Percentiles rank a stretch among this genome's conserved stretches.
These are phyloP conservation scores for Mesaphorura yosii DNA, from an alignment of 1,140 invertebrate genomes.

Conservation along the genomic window DNA sequence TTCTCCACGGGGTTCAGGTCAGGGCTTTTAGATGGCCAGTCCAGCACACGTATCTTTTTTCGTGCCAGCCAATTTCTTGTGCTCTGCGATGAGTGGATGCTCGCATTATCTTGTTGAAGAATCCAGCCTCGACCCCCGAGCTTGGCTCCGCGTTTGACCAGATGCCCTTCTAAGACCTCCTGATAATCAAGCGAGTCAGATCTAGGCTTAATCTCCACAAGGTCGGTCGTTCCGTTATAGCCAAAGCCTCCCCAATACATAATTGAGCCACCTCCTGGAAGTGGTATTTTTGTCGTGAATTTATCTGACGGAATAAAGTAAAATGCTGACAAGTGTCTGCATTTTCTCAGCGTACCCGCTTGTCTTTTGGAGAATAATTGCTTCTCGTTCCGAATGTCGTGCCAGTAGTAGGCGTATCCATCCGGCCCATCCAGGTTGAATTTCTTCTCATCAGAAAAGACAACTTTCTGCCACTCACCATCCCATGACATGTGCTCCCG, in stretches of 20 bases:
- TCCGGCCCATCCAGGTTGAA: constrained; percentile 17
- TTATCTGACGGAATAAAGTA: not conserved
- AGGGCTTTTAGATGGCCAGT: too few species aligned
- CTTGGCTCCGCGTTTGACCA: too few species aligned
- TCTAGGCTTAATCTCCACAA: not conserved
- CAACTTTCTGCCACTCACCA: constrained; percentile 4
- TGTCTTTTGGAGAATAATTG: not conserved
- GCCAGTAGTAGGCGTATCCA: constrained; percentile 7
- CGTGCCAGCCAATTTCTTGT: too few species aligned
- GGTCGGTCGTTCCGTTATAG: not conserved
- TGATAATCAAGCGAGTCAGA: not conserved
- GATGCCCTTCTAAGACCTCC: not conserved
- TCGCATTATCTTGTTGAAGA: too few species aligned
- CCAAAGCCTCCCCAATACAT: not conserved
- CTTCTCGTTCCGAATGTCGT: constrained; percentile 6
- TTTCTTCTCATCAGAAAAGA: constrained; percentile 13
- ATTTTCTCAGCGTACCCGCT: not conserved
- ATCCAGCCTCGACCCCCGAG: too few species aligned
- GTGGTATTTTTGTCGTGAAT: not conserved
- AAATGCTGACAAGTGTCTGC: not conserved
- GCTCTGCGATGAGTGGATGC: too few species aligned
- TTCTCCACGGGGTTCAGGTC: too few species aligned
- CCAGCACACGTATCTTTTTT: too few species aligned
- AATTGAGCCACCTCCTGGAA: not conserved
- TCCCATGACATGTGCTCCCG: not conserved